These are phyloP conservation scores for Syndactyla subalaris DNA, from an alignment of 2,797 vertebrate species.

Conservation along the genomic window DNA sequence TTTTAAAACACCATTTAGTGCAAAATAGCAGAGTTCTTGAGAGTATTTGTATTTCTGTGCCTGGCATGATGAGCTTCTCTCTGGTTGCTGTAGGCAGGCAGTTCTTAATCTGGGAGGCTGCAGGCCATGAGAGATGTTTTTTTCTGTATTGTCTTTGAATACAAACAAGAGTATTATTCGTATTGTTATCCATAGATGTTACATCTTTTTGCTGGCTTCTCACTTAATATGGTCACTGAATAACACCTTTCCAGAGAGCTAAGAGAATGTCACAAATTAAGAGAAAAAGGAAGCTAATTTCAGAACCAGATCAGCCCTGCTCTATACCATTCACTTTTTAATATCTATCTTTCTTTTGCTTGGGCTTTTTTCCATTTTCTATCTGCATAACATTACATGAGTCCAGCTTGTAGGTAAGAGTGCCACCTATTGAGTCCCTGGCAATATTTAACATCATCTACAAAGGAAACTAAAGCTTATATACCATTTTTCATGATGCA, in stretches of 20 bases:
- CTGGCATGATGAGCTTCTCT: background rate
- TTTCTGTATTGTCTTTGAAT: background rate
- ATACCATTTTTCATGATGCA: background rate
- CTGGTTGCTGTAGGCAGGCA: background rate
- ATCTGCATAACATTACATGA: background rate
- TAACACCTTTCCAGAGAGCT: background rate
- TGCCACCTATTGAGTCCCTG: slow-evolving; percentile 72
- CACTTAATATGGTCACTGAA: background rate
- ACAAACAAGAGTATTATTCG: background rate
- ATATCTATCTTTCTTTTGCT: background rate
- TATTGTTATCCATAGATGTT: background rate
- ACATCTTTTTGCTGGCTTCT: background rate
- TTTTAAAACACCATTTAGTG: background rate
- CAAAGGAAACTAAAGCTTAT: background rate
- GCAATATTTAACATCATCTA: background rate
- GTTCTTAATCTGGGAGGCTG: background rate
- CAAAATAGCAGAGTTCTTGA: background rate
- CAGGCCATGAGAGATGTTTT: background rate
- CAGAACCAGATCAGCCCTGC: background rate
- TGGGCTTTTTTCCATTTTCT: background rate
- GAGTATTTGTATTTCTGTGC: rapidly evolving
- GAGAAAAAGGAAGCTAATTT: slow-evolving; percentile 1
- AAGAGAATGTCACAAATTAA: background rate
- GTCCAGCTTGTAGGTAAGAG: slow-evolving; percentile 63
- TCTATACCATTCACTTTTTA: slow-evolving; percentile 28